These are phyloP conservation scores for Apomyelois bistriatella DNA, from an alignment of 2,888 invertebrate species.

Conservation along the genomic window DNA sequence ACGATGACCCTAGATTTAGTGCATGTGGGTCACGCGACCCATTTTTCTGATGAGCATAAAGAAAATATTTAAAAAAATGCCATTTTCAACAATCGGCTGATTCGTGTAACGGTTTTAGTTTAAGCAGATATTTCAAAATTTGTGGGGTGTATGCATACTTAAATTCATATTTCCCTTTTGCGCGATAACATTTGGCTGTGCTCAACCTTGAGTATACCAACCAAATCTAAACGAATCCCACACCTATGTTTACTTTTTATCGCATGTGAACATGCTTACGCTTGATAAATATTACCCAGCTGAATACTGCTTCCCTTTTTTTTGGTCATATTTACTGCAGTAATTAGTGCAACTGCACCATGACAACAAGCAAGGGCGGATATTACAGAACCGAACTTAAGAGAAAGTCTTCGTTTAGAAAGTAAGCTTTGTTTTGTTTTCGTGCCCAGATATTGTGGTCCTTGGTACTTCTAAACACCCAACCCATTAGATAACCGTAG, in stretches of 20 bases:
- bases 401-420: conserved; percentile 69
- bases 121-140: neutral
- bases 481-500: conserved; percentile 31
- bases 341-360: conserved; percentile 38
- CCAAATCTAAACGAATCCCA: conserved; percentile 28
- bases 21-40: no score
- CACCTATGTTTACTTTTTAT: conserved; percentile 60
- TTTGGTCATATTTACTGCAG: neutral
- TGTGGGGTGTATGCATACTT: conserved; percentile 3
- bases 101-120: no score
- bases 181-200: conserved; percentile 16
- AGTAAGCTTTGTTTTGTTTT: conserved; percentile 64
- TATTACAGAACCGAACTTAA: conserved; percentile 49
- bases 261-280: conserved; percentile 31
- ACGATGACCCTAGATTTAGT: no score
- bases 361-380: conserved; percentile 54
- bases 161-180: conserved; percentile 11
- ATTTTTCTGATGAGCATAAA: no score
- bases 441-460: conserved; percentile 45
- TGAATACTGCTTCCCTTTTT: neutral
- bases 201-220: conserved; percentile 49
- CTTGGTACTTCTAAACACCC: conserved; percentile 36
- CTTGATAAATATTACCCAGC: conserved; percentile 22
- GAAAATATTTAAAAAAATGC: no score
- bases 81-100: no score